Evolutionary conservation across 2,113 vertebrate genomes (phyloP).

Genomic region (Campylorhamphus procurvoides): DNA sequence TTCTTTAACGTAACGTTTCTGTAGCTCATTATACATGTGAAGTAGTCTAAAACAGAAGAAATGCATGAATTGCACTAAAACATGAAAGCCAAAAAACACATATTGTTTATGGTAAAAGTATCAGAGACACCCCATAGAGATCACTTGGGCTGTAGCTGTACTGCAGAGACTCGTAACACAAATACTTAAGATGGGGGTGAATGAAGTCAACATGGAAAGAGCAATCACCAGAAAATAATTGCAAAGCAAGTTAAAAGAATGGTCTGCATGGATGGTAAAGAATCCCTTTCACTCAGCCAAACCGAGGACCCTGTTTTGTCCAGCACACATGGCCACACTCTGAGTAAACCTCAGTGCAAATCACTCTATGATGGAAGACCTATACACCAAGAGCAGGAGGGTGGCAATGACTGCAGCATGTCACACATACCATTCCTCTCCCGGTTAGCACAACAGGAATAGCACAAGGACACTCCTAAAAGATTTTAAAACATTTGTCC

Average conservation of each 20-base stretch:
- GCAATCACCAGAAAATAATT: neutral
- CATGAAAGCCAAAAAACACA: neutral
- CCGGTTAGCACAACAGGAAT: neutral
- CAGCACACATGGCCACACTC: neutral
- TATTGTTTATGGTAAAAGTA: neutral
- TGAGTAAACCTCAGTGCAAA: neutral
- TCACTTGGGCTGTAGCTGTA: neutral
- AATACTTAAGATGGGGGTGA: neutral
- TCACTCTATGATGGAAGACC: neutral
- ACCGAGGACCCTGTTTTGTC: neutral
- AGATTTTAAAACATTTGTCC: neutral
- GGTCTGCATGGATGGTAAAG: neutral
- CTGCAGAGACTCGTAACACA: neutral
- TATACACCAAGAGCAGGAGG: neutral
- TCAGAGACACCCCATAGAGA: neutral
- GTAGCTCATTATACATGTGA: conserved; percentile 61
- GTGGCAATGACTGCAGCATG: neutral
- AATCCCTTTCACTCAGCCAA: neutral
- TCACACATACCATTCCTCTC: neutral
- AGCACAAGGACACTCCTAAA: neutral
- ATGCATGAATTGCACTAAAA: neutral
- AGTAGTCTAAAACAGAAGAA: conserved; percentile 58
- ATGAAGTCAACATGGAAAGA: neutral
- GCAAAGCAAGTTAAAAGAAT: neutral
- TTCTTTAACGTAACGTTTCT: conserved; percentile 61